Conservation (phyloP, 2,888 invertebrate species). For the Netelia inedita region DNA sequence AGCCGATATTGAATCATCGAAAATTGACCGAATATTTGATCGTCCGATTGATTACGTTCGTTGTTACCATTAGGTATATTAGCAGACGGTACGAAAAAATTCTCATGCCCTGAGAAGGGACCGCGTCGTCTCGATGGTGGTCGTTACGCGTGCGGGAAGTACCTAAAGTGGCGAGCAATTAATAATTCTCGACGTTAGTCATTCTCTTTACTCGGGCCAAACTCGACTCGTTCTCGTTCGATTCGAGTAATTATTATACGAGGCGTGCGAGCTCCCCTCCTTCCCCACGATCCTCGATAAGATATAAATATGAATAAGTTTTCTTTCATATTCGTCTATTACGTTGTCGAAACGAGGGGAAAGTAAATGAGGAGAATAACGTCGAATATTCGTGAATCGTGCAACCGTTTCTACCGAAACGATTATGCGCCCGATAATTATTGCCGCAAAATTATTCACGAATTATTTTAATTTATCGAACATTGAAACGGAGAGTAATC, state of each 20-base stretch:
- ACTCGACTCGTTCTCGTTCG: constrained; percentile 13
- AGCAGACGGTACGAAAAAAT: too few relatives aligned
- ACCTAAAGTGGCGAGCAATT: constrained; percentile 36
- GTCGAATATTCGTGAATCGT: background rate
- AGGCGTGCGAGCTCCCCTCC: background rate
- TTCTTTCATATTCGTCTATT: too few relatives aligned
- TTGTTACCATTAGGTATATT: background rate
- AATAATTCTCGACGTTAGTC: constrained; percentile 20
- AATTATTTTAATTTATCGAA: background rate
- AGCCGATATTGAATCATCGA: constrained; percentile 33
- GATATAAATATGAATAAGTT: too few relatives aligned
- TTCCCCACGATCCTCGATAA: background rate
- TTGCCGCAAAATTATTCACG: background rate
- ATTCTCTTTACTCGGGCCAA: constrained; percentile 15
- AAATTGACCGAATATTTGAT: constrained; percentile 26
- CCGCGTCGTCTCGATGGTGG: too few relatives aligned
- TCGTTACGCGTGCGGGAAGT: background rate
- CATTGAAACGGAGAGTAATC: background rate
- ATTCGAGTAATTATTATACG: background rate
- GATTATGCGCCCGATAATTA: background rate
- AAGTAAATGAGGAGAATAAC: background rate
- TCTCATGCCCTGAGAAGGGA: too few relatives aligned
- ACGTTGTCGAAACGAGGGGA: too few relatives aligned
- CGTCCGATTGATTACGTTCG: constrained; percentile 42
- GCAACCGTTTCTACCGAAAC: background rate